Conservation (phyloP, 1,140 invertebrate species). For the Drosophila aff. region DNA sequence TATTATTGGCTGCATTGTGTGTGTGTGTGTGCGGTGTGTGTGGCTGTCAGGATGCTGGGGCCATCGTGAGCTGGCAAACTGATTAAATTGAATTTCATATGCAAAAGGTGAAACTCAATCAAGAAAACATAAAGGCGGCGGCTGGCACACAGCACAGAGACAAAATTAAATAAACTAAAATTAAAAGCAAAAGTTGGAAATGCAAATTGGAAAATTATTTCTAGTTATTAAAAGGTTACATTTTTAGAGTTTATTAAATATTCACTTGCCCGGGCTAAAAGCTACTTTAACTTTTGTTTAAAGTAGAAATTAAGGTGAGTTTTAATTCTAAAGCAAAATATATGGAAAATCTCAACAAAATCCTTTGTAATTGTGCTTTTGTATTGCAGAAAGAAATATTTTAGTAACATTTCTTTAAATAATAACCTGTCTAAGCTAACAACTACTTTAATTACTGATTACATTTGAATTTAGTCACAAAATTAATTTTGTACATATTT, state of each 20-base stretch:
- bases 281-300: no score
- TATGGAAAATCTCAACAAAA: no score
- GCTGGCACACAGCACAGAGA: constrained; percentile 2
- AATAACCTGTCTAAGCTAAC: no score
- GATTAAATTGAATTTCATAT: constrained; percentile 84
- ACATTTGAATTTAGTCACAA: no score
- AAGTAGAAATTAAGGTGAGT: no score
- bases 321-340: no score
- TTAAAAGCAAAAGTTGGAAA: neutral
- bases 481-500: no score
- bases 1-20: constrained; percentile 77
- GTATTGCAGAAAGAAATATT: no score
- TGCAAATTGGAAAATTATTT: neutral
- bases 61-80: constrained; percentile 70
- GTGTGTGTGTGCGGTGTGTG: constrained; percentile 21
- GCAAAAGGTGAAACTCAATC: constrained; percentile 83
- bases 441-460: no score
- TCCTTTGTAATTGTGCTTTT: no score
- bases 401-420: no score
- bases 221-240: neutral
- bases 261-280: no score
- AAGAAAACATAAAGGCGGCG: constrained; percentile 77
- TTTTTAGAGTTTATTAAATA: neutral
- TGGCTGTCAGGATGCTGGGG: constrained; percentile 30
- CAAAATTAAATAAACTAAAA: neutral